These are phyloP conservation scores for Nycticorax nycticorax DNA, from an alignment of 2,113 vertebrate species.

Conservation along the genomic window DNA sequence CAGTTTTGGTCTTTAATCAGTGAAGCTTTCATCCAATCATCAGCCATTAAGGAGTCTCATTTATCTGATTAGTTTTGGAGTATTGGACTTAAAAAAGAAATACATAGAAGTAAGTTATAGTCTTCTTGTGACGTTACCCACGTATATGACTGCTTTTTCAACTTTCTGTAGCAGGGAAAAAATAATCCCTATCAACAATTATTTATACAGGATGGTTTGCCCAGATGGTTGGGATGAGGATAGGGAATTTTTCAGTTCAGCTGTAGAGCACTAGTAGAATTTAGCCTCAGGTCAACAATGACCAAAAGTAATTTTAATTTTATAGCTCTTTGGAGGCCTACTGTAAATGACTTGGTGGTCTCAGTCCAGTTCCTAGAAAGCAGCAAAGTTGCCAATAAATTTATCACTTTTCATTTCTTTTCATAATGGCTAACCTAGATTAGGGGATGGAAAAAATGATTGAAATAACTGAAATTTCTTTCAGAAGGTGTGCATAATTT, in stretches of 20 bases:
- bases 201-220: background rate
- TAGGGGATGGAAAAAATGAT: background rate
- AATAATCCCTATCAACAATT: background rate
- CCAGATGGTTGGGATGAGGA: background rate
- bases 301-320: background rate
- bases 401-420: background rate
- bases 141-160: background rate
- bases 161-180: background rate
- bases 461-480: background rate
- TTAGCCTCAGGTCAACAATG: background rate
- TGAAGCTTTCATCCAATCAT: conserved; percentile 56
- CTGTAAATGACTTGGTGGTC: background rate
- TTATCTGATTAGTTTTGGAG: conserved; percentile 53
- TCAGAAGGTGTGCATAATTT: background rate
- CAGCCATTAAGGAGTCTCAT: conserved; percentile 43
- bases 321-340: background rate
- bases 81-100: background rate
- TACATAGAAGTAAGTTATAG: background rate
- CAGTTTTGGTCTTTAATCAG: conserved; percentile 67
- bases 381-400: background rate
- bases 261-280: background rate
- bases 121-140: background rate
- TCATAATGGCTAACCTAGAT: background rate
- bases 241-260: background rate
- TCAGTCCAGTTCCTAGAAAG: background rate